phyloP scores from a whole-genome alignment of 2,113 vertebrate genomes.

The Hylia prasina region DNA sequence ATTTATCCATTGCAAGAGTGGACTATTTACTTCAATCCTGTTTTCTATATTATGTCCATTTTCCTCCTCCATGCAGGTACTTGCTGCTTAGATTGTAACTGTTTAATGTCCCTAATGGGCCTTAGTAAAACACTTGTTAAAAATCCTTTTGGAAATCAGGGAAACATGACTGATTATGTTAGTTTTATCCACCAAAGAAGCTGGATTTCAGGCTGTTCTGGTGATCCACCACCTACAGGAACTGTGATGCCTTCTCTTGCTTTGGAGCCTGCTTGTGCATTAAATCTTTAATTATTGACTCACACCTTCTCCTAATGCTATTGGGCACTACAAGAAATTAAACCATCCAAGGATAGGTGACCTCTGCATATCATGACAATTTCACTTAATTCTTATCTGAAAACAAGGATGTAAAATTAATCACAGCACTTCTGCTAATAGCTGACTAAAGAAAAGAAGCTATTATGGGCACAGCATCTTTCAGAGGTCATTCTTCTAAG shows the following conservation, averaged over 20 bases:
- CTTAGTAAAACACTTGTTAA: background rate
- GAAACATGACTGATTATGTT: background rate
- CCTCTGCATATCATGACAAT: background rate
- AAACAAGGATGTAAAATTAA: background rate
- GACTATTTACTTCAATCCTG: background rate
- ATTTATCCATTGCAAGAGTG: background rate
- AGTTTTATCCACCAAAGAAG: background rate
- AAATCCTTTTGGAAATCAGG: background rate
- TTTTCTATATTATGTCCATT: background rate
- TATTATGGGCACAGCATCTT: background rate
- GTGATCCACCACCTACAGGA: background rate
- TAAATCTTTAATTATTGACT: background rate
- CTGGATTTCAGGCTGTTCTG: background rate
- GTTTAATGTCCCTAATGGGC: background rate
- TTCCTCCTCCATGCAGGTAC: background rate
- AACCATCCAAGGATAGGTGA: background rate
- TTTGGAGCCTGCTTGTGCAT: background rate
- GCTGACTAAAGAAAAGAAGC: background rate
- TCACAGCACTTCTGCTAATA: background rate
- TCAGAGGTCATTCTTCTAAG: background rate
- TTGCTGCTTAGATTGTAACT: background rate
- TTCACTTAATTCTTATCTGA: background rate
- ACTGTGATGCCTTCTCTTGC: background rate
- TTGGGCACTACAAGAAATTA: background rate
- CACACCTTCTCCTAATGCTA: background rate